Percentiles rank a stretch among this genome's conserved stretches.
Evolutionary conservation across 2,113 vertebrate genomes (phyloP).

Genomic region (Cervus canadensis): DNA sequence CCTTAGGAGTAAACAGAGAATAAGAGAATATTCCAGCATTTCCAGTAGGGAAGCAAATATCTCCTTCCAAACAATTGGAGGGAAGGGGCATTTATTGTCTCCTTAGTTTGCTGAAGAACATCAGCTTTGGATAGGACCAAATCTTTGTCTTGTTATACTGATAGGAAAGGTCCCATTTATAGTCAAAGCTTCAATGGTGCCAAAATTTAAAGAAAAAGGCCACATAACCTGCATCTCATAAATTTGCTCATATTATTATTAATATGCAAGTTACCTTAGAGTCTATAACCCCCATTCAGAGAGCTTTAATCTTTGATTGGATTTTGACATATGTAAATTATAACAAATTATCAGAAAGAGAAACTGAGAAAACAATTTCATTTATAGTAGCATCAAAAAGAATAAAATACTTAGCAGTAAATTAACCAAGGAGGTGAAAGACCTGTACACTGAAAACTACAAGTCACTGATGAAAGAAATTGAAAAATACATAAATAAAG

Average conservation of each 20-base stretch:
- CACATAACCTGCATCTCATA: not conserved
- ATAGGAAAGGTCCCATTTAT: not conserved
- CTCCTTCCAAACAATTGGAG: not conserved
- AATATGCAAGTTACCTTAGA: not conserved
- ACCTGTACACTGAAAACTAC: not conserved
- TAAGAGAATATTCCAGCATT: not conserved
- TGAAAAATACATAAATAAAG: not conserved
- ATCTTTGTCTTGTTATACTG: not conserved
- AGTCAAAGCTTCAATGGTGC: not conserved
- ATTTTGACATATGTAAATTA: not conserved
- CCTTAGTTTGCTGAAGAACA: not conserved
- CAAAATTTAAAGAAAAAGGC: not conserved
- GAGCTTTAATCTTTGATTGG: not conserved
- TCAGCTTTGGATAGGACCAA: not conserved
- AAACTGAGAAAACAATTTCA: not conserved
- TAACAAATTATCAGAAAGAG: not conserved
- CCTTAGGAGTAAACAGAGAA: not conserved
- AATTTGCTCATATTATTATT: not conserved
- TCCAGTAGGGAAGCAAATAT: not conserved
- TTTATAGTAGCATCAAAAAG: not conserved
- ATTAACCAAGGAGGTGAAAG: not conserved
- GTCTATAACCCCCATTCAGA: not conserved
- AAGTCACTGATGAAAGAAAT: not conserved
- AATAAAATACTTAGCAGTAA: not conserved
- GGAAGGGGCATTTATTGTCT: not conserved